phyloP scores from a whole-genome alignment of 2,797 vertebrate genomes.

The Numenius phaeopus region DNA sequence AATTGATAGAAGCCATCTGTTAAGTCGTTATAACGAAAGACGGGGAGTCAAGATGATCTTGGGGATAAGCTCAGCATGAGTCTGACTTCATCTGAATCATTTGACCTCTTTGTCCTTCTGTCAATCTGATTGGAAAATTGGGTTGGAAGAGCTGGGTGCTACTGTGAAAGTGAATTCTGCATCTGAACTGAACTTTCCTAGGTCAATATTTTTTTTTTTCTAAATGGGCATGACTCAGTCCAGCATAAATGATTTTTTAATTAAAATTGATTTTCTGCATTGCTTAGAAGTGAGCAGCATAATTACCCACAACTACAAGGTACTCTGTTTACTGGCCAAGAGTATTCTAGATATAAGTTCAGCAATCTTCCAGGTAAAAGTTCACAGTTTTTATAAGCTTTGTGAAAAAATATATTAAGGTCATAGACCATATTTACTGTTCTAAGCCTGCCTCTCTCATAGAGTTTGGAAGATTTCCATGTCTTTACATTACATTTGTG shows the following conservation, averaged over 20 bases:
- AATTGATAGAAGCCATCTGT: slow-evolving; percentile 28
- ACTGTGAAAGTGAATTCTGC: slow-evolving; percentile 49
- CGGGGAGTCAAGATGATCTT: slow-evolving; percentile 9
- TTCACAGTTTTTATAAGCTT: background rate
- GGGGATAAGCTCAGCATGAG: slow-evolving; percentile 32
- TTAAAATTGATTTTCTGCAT: slow-evolving; percentile 75
- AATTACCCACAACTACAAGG: slow-evolving; percentile 58
- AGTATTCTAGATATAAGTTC: slow-evolving; percentile 6
- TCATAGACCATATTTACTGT: background rate
- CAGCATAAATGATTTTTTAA: slow-evolving; percentile 72
- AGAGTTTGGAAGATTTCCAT: background rate
- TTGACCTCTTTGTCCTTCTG: slow-evolving; percentile 46
- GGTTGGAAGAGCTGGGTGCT: slow-evolving; percentile 48
- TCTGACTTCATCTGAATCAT: background rate
- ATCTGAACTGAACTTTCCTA: slow-evolving; percentile 58
- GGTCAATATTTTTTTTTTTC: slow-evolving; percentile 43
- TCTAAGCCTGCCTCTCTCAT: background rate
- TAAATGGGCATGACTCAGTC: slow-evolving; percentile 51
- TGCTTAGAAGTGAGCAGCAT: slow-evolving; percentile 66
- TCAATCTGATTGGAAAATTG: slow-evolving; percentile 62
- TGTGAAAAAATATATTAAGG: background rate
- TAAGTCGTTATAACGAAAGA: slow-evolving; percentile 44
- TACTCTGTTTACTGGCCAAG: slow-evolving; percentile 49
- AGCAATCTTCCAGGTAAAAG: background rate
- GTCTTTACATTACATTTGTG: background rate